Base-by-base conservation (phyloP, 2,797 vertebrate genomes). In the Poecilia gillii region DNA sequence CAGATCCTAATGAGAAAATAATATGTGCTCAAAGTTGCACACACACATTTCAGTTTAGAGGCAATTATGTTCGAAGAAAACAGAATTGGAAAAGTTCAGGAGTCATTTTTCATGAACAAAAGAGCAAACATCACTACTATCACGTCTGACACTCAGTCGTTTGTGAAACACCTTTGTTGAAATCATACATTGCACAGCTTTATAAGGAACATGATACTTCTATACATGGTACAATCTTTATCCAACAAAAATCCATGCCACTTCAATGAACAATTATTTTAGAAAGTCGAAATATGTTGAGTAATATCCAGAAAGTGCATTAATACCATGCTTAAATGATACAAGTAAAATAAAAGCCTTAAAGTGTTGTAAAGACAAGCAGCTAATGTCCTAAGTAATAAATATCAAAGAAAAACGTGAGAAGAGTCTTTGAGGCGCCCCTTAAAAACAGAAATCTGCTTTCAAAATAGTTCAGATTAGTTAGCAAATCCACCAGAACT, bases 141-240 rank as follows among this genome's bases (percentile, higher is more conserved):
- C 75, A n/a, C 14, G 76, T 77, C 68, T 78, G 31, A 74, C 77
- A 79, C 70, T 72, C 72, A 70, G 59, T n/a, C 13, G 16, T 49
- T n/a, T 51, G 64, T 20, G 6, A 33, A 74, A 45, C 18, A 36
- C 11, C 31, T 70, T 31, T 4, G 4, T 74, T 4, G 51, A 43
- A 36, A 33, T 28, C 53, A 45, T 11, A 9, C 28, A 36, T 9
- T 43, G 53, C 33, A 36, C 51, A 53, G 20, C 3, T n/a, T 55
- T n/a, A n/a, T 55, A n/a, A n/a, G 23, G 25, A 55, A n/a, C 6
- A n/a, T n/a, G 25, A 59, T 59, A 14, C 25, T 59, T 59, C 53
- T 25, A 25, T n/a, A 3, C 25, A n/a, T n/a, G 7, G 51, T 25
- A 25, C 53, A 57, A 28, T 13, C 25, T 57, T 14, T 14, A 59